A percentile compares a stretch with the other conserved stretches of the same genome.
phyloP scores from a whole-genome alignment of 2,888 invertebrate genomes.

The Mongoloraphidia duomilia region DNA sequence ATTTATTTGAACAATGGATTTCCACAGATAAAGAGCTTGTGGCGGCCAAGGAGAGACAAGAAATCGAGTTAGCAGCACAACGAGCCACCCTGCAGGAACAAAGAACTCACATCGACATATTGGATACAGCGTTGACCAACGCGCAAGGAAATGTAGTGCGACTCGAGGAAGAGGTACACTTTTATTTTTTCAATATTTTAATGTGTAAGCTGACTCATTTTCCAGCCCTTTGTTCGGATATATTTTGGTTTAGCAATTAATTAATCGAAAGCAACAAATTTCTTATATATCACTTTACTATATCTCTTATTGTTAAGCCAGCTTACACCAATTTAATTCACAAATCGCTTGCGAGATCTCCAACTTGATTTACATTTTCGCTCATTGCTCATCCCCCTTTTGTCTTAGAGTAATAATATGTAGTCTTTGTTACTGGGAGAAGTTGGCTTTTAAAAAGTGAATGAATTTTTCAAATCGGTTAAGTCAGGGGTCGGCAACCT shows the following conservation, averaged over 20 bases:
- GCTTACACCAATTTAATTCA: conserved; percentile 1
- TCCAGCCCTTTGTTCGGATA: too few relatives aligned
- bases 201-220: neutral
- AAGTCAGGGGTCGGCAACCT: too few relatives aligned
- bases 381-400: too few relatives aligned
- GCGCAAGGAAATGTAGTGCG: conserved; percentile 79
- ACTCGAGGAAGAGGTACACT: conserved; percentile 69
- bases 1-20: neutral
- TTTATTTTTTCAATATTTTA: neutral
- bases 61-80: conserved; percentile 81
- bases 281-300: too few relatives aligned
- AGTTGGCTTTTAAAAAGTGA: too few relatives aligned
- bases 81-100: conserved; percentile 82
- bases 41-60: conserved; percentile 80
- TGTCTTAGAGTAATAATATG: too few relatives aligned
- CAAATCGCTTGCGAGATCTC: neutral
- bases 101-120: conserved; percentile 80
- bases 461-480: too few relatives aligned
- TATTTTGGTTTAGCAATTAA: neutral
- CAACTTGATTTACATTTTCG: too few relatives aligned
- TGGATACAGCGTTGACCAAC: conserved; percentile 81
- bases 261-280: neutral
- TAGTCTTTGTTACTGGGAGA: too few relatives aligned
- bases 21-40: conserved; percentile 72
- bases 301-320: neutral